phyloP scores from a whole-genome alignment of 2,113 vertebrate genomes.

The Hemibagrus wyckioides region DNA sequence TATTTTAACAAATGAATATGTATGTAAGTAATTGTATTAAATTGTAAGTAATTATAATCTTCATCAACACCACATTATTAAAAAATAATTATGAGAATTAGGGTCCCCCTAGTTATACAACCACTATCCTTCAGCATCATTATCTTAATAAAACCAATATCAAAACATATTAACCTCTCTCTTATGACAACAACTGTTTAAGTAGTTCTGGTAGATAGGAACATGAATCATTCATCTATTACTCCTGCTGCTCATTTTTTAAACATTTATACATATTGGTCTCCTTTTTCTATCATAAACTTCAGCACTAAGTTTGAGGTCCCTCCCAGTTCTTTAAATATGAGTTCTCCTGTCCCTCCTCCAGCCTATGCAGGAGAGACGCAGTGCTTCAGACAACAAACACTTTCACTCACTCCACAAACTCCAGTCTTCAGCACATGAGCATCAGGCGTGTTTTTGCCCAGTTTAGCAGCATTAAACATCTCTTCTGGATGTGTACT shows the following conservation, averaged over 20 bases:
- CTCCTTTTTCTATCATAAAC: not conserved
- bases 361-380: conserved; percentile 6
- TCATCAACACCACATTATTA: not conserved
- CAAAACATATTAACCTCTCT: not conserved
- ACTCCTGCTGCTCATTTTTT: not conserved
- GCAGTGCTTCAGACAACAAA: not conserved
- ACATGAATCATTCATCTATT: not conserved
- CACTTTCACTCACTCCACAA: conserved; percentile 35
- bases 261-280: not conserved
- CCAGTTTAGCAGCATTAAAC: not conserved
- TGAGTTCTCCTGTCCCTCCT: conserved; percentile 22
- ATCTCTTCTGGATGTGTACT: not conserved
- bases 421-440: conserved; percentile 8
- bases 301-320: not conserved
- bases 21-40: not conserved
- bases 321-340: conserved; percentile 40
- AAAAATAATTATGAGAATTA: not conserved
- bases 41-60: not conserved
- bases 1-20: not conserved
- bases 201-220: not conserved
- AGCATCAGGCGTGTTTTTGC: not conserved
- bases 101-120: not conserved
- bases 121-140: not conserved
- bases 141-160: not conserved
- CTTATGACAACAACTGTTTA: not conserved